These are phyloP conservation scores for Drosophila arizonae DNA, from an alignment of 1,140 invertebrate genomes.

Conservation along the genomic window DNA sequence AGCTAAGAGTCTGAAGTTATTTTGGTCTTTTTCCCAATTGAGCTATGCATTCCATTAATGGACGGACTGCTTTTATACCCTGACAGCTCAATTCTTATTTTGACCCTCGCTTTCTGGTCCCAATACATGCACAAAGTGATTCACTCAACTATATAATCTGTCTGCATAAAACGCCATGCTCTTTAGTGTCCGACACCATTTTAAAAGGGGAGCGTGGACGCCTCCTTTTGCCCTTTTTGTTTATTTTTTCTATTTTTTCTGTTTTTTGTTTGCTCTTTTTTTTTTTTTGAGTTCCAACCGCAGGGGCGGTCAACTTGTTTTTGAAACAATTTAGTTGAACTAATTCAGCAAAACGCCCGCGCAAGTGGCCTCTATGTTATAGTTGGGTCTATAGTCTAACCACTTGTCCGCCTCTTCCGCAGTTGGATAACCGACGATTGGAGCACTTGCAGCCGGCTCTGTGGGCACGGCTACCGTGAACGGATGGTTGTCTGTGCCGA, in stretches of 20 bases:
- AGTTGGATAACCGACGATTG: conserved; percentile 96
- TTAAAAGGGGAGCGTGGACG: conserved; percentile 33
- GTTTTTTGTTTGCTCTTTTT: background rate
- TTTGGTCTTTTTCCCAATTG: too few species aligned
- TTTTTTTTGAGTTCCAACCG: conserved; percentile 14
- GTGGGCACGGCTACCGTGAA: conserved; percentile 90
- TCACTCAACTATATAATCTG: conserved; percentile 14
- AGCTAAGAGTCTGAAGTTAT: too few species aligned
- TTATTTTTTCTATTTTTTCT: background rate
- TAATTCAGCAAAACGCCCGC: conserved; percentile 44
- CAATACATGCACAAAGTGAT: conserved; percentile 13
- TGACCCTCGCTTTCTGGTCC: background rate
- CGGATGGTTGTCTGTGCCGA: conserved; percentile 91
- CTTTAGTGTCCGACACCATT: conserved; percentile 49
- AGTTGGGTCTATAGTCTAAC: conserved; percentile 29
- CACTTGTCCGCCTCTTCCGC: conserved; percentile 61
- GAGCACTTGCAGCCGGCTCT: conserved; percentile 91
- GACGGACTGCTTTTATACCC: background rate
- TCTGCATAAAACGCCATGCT: conserved; percentile 40
- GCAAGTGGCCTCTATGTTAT: conserved; percentile 8
- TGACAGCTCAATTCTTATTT: conserved; percentile 3
- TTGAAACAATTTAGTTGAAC: conserved; percentile 55
- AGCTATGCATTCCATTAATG: background rate
- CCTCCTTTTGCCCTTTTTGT: background rate
- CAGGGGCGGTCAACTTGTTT: conserved; percentile 42